Conservation (phyloP, 2,888 invertebrate genomes). For the Desoria tigrina region DNA sequence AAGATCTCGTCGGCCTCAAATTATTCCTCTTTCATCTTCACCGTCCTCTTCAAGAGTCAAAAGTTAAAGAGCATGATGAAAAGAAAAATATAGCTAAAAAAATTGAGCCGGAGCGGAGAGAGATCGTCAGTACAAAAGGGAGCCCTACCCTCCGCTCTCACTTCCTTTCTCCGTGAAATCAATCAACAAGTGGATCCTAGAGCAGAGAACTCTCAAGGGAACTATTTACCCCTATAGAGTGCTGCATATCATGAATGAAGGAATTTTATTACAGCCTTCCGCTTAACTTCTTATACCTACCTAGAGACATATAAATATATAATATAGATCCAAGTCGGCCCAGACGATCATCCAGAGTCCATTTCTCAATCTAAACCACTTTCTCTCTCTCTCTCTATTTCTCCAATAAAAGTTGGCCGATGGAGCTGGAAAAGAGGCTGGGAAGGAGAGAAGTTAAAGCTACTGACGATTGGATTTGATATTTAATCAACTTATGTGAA, state of each 20-base stretch:
- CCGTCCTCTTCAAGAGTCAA: background rate
- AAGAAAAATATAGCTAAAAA: background rate
- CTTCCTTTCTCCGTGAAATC: constrained; percentile 3
- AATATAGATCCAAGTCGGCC: too few species aligned
- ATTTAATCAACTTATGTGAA: too few species aligned
- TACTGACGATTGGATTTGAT: too few species aligned
- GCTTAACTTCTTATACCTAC: background rate
- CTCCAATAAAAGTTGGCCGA: too few species aligned
- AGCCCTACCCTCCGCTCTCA: background rate
- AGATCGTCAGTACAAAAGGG: background rate
- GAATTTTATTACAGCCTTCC: background rate
- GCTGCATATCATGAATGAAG: background rate
- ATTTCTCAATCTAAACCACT: too few species aligned
- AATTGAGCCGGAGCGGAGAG: background rate
- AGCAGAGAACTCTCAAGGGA: constrained; percentile 11
- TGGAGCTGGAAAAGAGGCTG: too few species aligned
- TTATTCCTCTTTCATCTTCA: background rate
- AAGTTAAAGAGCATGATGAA: background rate
- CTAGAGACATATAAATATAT: too few species aligned
- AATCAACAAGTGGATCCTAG: constrained; percentile 37
- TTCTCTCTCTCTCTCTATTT: too few species aligned
- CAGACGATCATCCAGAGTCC: too few species aligned
- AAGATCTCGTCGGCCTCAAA: background rate
- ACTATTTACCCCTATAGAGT: constrained; percentile 2
- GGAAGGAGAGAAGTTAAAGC: too few species aligned